Conservation (phyloP, 64 coral and sea anemone species). For the Acropora tenuis region DNA sequence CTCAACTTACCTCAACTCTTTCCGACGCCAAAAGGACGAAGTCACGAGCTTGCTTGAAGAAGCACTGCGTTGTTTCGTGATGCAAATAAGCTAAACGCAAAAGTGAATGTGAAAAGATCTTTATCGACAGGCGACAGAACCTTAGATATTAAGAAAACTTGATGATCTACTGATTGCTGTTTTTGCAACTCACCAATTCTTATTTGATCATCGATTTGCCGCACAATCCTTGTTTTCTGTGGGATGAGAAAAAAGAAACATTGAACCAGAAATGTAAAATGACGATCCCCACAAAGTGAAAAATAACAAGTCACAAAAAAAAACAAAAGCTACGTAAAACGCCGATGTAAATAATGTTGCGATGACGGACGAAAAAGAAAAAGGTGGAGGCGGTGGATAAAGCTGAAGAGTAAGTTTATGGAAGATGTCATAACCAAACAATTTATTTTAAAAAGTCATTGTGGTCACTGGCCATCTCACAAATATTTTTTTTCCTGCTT, state of each 20-base stretch:
- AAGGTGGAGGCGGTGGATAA: too few relatives aligned
- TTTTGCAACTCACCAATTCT: constrained; percentile 58
- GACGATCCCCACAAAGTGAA: not conserved
- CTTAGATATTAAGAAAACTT: too few relatives aligned
- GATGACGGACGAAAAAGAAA: too few relatives aligned
- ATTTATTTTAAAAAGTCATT: too few relatives aligned
- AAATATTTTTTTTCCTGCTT: too few relatives aligned
- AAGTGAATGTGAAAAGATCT: not conserved
- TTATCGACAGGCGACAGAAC: not conserved
- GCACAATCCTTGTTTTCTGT: constrained; percentile 72
- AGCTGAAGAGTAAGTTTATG: too few relatives aligned
- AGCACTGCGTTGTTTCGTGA: constrained; percentile 78
- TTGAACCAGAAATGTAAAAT: not conserved
- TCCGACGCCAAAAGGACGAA: constrained; percentile 56
- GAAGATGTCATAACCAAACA: too few relatives aligned
- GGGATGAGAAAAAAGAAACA: not conserved
- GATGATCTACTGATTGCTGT: not conserved
- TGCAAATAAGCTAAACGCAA: constrained; percentile 49
- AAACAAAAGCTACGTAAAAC: not conserved
- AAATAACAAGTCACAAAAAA: not conserved
- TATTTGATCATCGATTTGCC: constrained; percentile 69
- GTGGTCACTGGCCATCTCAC: too few relatives aligned
- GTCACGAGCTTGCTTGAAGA: constrained; percentile 81
- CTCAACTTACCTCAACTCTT: constrained; percentile 60
- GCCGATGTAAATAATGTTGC: too few relatives aligned